Percentiles rank a stretch among this genome's conserved stretches.
phyloP scores from a whole-genome alignment of 2,113 vertebrate genomes.

The Gasterosteus nipponicus region DNA sequence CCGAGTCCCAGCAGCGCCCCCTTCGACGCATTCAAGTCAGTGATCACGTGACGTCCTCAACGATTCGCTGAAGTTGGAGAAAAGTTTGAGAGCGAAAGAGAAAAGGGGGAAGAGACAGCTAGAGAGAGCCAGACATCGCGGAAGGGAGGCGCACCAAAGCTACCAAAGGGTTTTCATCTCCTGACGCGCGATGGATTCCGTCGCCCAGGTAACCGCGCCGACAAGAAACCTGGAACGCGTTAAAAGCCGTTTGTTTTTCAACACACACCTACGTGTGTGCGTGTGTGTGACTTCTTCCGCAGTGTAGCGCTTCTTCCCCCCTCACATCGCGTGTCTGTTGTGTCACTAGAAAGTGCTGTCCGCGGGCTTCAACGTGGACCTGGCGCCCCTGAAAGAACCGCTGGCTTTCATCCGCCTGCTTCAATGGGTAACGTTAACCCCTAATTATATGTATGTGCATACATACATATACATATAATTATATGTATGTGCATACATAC shows the following conservation, averaged over 20 bases:
- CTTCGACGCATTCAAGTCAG: constrained; percentile 9
- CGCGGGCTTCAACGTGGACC: constrained; percentile 79
- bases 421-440: constrained; percentile 87
- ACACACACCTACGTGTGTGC: constrained; percentile 18
- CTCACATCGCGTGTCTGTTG: background rate
- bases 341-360: constrained; percentile 73
- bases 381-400: constrained; percentile 89
- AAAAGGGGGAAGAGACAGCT: too few species aligned
- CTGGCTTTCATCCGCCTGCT: constrained; percentile 92
- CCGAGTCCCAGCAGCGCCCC: constrained; percentile 24
- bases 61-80: constrained; percentile 52
- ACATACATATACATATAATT: too few species aligned
- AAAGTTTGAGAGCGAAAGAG: constrained; percentile 66
- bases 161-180: background rate
- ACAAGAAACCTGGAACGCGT: background rate
- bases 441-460: too few species aligned
- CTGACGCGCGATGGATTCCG: constrained; percentile 58
- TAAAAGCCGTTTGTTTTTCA: constrained; percentile 6
- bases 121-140: background rate
- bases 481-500: too few species aligned
- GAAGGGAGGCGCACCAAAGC: background rate
- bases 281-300: background rate
- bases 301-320: rapidly evolving
- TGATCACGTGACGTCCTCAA: constrained; percentile 60
- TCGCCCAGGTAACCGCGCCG: constrained; percentile 68